Percentiles rank a stretch among this genome's conserved stretches.
phyloP scores from a whole-genome alignment of 2,888 invertebrate genomes.

The Piscicola geometra region DNA sequence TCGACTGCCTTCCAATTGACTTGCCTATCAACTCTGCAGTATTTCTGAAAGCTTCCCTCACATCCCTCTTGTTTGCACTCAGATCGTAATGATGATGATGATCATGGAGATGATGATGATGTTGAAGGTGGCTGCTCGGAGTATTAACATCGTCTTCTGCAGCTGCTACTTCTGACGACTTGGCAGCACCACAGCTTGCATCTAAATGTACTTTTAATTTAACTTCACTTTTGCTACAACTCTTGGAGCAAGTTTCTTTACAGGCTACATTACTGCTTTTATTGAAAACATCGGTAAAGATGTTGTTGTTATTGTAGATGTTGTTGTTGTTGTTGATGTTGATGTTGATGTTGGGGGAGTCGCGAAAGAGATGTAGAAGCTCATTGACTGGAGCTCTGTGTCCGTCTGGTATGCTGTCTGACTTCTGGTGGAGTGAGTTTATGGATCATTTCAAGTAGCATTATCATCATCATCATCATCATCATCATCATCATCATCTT shows the following conservation, averaged over 20 bases:
- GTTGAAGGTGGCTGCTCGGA: too few relatives aligned
- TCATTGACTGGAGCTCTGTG: constrained; percentile 26
- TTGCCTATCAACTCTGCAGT: not conserved
- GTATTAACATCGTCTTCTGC: too few relatives aligned
- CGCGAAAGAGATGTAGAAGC: constrained; percentile 19
- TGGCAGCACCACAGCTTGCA: not conserved
- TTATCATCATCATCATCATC: too few relatives aligned
- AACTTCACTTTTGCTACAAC: not conserved
- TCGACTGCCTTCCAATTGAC: not conserved
- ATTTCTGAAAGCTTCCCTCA: too few relatives aligned
- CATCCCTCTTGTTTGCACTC: too few relatives aligned
- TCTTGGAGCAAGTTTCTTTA: not conserved
- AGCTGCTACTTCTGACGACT: too few relatives aligned
- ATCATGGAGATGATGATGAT: too few relatives aligned
- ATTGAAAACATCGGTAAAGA: not conserved
- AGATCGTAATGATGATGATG: too few relatives aligned
- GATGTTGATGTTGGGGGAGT: constrained; percentile 4
- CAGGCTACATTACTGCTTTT: too few relatives aligned
- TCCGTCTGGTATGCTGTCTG: constrained; percentile 13
- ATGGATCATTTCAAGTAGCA: too few relatives aligned
- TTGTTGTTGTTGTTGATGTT: constrained; percentile 2
- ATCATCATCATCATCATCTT: too few relatives aligned
- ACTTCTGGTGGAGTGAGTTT: too few relatives aligned
- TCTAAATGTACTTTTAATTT: not conserved
- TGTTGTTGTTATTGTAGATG: not conserved